These are phyloP conservation scores for Spea hammondii DNA, from an alignment of 2,797 vertebrate genomes.

Conservation along the genomic window DNA sequence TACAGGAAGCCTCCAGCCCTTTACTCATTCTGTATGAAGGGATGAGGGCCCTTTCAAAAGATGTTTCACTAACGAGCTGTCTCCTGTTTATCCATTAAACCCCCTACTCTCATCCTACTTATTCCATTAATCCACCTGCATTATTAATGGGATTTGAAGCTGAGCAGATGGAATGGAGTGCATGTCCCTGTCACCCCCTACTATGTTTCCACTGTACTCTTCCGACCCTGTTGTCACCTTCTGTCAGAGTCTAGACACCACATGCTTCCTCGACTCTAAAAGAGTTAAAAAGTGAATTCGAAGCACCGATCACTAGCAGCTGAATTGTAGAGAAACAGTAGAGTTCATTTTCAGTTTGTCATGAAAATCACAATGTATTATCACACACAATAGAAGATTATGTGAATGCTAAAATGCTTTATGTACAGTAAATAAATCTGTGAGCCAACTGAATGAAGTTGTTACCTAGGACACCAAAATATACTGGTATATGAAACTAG, in stretches of 20 bases:
- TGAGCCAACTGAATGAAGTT: too few relatives aligned
- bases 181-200: conserved; percentile 34
- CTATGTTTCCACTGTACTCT: conserved; percentile 28
- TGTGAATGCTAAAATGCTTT: too few relatives aligned
- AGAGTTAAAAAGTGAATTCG: neutral
- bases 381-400: too few relatives aligned
- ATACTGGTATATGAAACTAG: too few relatives aligned
- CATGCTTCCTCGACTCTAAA: conserved; percentile 3
- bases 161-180: conserved; percentile 37
- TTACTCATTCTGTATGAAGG: conserved; percentile 9
- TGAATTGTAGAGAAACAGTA: too few relatives aligned
- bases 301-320: too few relatives aligned
- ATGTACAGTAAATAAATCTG: too few relatives aligned
- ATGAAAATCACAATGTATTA: too few relatives aligned
- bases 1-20: conserved; percentile 13
- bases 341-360: too few relatives aligned
- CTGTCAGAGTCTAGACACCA: conserved; percentile 7
- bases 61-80: conserved; percentile 36
- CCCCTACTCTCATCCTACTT: conserved; percentile 18
- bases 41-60: conserved; percentile 34
- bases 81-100: conserved; percentile 45
- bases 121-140: conserved; percentile 48
- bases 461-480: too few relatives aligned
- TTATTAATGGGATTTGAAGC: conserved; percentile 44
- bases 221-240: conserved; percentile 33